A percentile compares a stretch with the other conserved stretches of the same genome.
Conservation (phyloP, 2,888 invertebrate species). For the Polymixis flavicincta region DNA sequence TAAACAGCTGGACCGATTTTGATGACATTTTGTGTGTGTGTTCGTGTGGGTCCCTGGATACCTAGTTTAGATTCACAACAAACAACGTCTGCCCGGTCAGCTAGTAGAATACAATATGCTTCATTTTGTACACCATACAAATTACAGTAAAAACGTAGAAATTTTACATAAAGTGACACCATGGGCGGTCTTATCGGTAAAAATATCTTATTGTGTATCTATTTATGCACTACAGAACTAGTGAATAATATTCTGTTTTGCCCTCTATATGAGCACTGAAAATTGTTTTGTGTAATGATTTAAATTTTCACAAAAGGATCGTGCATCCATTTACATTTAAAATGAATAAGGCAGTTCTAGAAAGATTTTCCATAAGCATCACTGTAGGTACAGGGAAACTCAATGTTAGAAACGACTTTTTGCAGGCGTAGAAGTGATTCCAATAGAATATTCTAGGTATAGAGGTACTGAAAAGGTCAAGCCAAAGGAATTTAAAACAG, state of each 20-base stretch:
- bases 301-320: background rate
- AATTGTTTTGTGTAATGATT: background rate
- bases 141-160: background rate
- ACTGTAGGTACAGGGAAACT: background rate
- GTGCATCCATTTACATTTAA: background rate
- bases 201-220: background rate
- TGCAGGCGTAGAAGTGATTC: too few relatives aligned
- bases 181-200: background rate
- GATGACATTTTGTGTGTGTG: too few relatives aligned
- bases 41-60: too few relatives aligned
- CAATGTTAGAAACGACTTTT: background rate
- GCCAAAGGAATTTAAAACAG: conserved; percentile 28
- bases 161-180: too few relatives aligned
- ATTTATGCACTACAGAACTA: background rate
- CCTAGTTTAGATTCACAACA: too few relatives aligned
- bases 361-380: background rate
- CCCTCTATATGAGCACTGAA: background rate
- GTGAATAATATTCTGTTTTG: background rate
- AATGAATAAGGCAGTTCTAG: too few relatives aligned
- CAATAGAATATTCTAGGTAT: background rate
- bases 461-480: conserved; percentile 32
- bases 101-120: background rate
- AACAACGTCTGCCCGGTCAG: too few relatives aligned
- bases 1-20: too few relatives aligned
- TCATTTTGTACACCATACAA: background rate